phyloP scores from a whole-genome alignment of 2,797 vertebrate genomes.

The Jordanella pulchra region DNA sequence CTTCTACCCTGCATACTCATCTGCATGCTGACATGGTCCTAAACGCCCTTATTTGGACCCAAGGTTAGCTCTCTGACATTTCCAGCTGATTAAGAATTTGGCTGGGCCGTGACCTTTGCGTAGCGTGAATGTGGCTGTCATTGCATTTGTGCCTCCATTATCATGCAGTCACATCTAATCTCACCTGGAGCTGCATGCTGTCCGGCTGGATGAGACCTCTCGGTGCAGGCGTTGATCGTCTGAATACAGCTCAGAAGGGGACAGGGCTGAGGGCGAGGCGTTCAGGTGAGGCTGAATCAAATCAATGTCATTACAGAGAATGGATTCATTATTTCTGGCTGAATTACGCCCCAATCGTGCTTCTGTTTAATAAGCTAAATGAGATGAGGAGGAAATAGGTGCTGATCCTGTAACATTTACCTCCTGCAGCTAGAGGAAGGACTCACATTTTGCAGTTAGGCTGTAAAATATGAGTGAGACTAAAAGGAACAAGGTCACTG shows the following conservation, averaged over 20 bases:
- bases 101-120: conserved; percentile 73
- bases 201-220: conserved; percentile 35
- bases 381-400: conserved; percentile 13
- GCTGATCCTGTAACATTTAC: conserved; percentile 15
- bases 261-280: conserved; percentile 37
- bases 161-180: conserved; percentile 79
- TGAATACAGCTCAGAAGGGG: conserved; percentile 49
- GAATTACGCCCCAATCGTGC: conserved; percentile 40
- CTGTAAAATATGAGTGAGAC: neutral
- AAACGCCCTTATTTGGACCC: conserved; percentile 70
- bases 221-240: conserved; percentile 67
- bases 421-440: neutral
- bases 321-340: conserved; percentile 35
- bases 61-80: conserved; percentile 77
- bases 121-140: conserved; percentile 66
- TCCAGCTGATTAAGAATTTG: conserved; percentile 79
- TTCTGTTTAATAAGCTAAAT: conserved; percentile 30
- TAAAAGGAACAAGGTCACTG: conserved; percentile 1
- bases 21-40: conserved; percentile 43
- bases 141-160: conserved; percentile 78
- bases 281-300: conserved; percentile 59
- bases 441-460: neutral
- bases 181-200: conserved; percentile 58
- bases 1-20: conserved; percentile 23
- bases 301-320: conserved; percentile 51